Evolutionary conservation across 2,888 invertebrate species (phyloP), one percentile per base, ranked within the genome.

Genomic region (Antitype chi): DNA sequence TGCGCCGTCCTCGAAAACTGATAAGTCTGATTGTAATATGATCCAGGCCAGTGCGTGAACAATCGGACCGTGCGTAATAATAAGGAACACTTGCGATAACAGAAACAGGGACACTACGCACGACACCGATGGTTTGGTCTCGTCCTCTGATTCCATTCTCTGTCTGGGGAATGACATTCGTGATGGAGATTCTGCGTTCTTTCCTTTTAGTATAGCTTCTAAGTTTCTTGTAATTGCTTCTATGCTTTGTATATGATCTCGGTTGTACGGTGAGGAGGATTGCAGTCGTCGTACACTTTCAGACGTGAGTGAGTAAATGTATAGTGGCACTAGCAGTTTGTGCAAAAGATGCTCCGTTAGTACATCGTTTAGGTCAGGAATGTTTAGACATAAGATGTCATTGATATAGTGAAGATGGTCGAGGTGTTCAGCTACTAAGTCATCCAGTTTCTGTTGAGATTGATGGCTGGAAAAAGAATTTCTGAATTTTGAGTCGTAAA

Each of bases 401-500:
- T 99, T 99, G 76, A 99, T 97, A 94, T 99, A 99, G 95, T 99
- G 99, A 23, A 99, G 97, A 93, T 99, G 99, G 95, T 99, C 99
- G 85, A 99, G 96, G 94, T 99, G 99, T 95, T 99, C 99, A 0
- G 99, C 99, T 3, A 99, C 99, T 84, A 99, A 96, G 95, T 99
- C 99, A 20, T 99, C 98, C 69, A 99, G 97, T 90, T 99, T 98
- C 90, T 98, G 98, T 92, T 99, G 98, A 32, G 99, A 99, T 95
- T 98, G 98, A 92, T 99, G 99, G 94, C 99, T 99, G 96, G 84
- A 97, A 97, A 88, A 86, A 84, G 88, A 82, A 78, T 86, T 85
- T 80, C 78, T 78, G 62, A 82, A 83, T 72, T 78, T 84, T 81
- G 43, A 84, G 86, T 84, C 66, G 70, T 82, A 84, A 70, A 76